These are phyloP conservation scores for Ferdinandea cuprea DNA, from an alignment of 2,888 invertebrate species.

Conservation along the genomic window DNA sequence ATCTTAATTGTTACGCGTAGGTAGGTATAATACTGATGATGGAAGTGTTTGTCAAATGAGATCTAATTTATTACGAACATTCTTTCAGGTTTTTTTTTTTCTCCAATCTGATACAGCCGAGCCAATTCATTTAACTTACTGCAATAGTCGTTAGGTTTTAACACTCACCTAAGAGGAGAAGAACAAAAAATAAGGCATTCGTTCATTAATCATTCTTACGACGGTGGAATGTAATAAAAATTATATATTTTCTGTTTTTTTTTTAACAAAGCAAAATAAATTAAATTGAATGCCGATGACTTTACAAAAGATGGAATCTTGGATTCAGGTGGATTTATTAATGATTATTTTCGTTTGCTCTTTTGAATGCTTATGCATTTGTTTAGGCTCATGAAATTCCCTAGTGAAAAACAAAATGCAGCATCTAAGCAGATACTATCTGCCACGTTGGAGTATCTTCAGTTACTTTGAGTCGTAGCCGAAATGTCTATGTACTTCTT, in stretches of 20 bases:
- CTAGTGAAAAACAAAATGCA: too few relatives aligned
- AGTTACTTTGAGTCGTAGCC: too few relatives aligned
- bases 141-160: slow-evolving; percentile 32
- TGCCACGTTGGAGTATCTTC: too few relatives aligned
- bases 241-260: slow-evolving; percentile 10
- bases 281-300: slow-evolving; percentile 24
- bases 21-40: background rate
- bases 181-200: slow-evolving; percentile 1
- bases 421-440: too few relatives aligned
- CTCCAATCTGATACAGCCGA: slow-evolving; percentile 1
- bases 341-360: too few relatives aligned
- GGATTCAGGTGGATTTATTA: too few relatives aligned
- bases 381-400: too few relatives aligned
- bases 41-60: background rate
- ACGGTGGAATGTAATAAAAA: slow-evolving; percentile 48
- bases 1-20: slow-evolving; percentile 39
- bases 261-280: background rate
- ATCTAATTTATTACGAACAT: slow-evolving; percentile 30
- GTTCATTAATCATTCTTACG: slow-evolving; percentile 67
- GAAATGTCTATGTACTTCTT: too few relatives aligned
- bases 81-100: background rate
- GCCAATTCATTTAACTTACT: slow-evolving; percentile 51
- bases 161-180: slow-evolving; percentile 54
- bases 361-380: too few relatives aligned
- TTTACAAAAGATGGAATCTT: slow-evolving; percentile 21